These are phyloP conservation scores for Antigone vipio DNA, from an alignment of 2,113 vertebrate species.

Conservation along the genomic window DNA sequence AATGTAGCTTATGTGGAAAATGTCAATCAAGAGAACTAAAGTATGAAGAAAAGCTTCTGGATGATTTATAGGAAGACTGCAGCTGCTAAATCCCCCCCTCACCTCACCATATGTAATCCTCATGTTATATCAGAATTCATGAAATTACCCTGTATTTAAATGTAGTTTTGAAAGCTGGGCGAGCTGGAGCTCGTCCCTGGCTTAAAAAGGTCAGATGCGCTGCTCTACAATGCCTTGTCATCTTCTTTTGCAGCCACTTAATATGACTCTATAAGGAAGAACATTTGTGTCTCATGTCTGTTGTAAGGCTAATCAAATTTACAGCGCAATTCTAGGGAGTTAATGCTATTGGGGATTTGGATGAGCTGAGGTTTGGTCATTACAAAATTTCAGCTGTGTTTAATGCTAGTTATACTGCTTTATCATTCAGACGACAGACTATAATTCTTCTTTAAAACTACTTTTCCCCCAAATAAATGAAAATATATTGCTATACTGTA, in stretches of 20 bases:
- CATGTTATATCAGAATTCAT: neutral
- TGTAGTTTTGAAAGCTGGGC: neutral
- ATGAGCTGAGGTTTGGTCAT: slow-evolving; percentile 43
- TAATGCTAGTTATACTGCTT: slow-evolving; percentile 44
- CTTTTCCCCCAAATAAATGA: slow-evolving; percentile 48
- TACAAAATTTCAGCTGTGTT: slow-evolving; percentile 58
- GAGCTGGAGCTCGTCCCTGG: neutral
- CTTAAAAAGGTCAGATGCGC: neutral
- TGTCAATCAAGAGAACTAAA: neutral
- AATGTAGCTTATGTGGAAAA: neutral
- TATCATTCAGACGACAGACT: slow-evolving; percentile 46
- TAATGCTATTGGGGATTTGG: slow-evolving; percentile 52
- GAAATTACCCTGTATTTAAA: neutral
- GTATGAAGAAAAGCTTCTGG: neutral
- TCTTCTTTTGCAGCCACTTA: slow-evolving; percentile 33
- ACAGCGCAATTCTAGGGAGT: slow-evolving; percentile 19
- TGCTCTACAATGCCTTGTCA: neutral
- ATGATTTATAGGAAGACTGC: neutral
- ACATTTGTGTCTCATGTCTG: slow-evolving; percentile 37
- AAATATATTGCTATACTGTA: slow-evolving; percentile 42
- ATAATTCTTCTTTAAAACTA: slow-evolving; percentile 58
- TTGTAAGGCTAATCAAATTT: slow-evolving; percentile 54
- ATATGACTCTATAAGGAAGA: slow-evolving; percentile 15
- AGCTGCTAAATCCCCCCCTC: neutral
- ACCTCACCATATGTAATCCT: neutral